A percentile compares a stretch with the other conserved stretches of the same genome.
Conservation (phyloP, 2,113 vertebrate species). For the Thinocorus orbignyianus region DNA sequence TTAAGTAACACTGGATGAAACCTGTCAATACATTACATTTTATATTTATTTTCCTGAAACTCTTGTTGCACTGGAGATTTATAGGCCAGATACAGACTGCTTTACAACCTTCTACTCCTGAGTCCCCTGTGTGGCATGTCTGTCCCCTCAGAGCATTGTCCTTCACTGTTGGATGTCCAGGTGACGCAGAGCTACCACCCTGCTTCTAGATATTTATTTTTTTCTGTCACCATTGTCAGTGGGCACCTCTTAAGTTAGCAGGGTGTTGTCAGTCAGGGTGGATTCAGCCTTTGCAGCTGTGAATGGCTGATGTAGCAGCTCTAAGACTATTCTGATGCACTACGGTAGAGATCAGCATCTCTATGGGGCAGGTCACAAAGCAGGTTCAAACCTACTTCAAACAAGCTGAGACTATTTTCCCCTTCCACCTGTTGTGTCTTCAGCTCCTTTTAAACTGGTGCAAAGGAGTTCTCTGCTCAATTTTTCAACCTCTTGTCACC, state of each 20-base stretch:
- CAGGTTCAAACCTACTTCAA: background rate
- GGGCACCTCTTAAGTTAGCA: background rate
- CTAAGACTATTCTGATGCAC: background rate
- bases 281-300: background rate
- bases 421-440: background rate
- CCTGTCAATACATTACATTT: background rate
- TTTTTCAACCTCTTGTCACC: background rate
- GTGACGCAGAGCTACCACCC: background rate
- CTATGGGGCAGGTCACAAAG: background rate
- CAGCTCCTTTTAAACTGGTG: background rate
- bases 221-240: background rate
- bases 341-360: background rate
- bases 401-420: background rate
- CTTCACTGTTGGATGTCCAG: background rate
- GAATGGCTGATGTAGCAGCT: background rate
- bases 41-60: background rate
- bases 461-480: background rate
- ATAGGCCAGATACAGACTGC: background rate
- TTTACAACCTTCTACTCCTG: background rate
- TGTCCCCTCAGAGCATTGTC: background rate
- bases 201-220: background rate
- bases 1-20: background rate
- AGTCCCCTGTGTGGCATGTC: accelerated
- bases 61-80: background rate
- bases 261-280: background rate